phyloP scores from a whole-genome alignment of 2,888 invertebrate species.

The Odontocerum albicorne region DNA sequence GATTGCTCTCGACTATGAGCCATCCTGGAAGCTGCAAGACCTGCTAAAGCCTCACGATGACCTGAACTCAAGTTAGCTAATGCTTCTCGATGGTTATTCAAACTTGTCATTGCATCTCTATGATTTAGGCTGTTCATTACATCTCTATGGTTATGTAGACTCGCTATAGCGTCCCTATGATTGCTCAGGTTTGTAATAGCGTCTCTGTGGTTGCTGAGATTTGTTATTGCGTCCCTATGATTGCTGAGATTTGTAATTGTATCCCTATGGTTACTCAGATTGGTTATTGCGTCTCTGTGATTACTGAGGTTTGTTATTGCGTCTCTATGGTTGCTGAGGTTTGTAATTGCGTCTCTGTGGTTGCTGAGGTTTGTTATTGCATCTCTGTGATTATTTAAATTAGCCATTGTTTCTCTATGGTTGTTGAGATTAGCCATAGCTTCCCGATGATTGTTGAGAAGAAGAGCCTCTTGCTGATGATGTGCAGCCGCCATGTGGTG shows the following conservation, averaged over 20 bases:
- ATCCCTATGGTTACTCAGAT: conserved; percentile 15
- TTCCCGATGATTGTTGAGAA: conserved; percentile 33
- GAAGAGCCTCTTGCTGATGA: conserved; percentile 26
- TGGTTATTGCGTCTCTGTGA: conserved; percentile 17
- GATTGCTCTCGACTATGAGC: conserved; percentile 14
- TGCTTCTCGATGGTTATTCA: conserved; percentile 20
- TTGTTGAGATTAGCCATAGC: conserved; percentile 32
- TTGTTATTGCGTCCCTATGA: conserved; percentile 19
- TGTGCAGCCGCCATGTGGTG: conserved; percentile 30
- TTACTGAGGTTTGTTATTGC: conserved; percentile 1
- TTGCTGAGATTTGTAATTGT: not conserved
- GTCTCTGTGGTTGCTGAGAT: conserved; percentile 20
- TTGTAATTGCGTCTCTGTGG: not conserved
- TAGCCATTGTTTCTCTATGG: conserved; percentile 31
- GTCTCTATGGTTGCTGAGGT: conserved; percentile 8
- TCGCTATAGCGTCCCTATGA: conserved; percentile 21
- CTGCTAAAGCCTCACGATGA: conserved; percentile 22
- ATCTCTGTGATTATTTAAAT: conserved; percentile 25
- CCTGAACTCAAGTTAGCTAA: conserved; percentile 13
- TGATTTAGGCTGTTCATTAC: conserved; percentile 7
- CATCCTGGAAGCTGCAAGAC: conserved; percentile 11
- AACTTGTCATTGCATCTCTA: conserved; percentile 8
- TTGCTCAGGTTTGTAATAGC: conserved; percentile 16
- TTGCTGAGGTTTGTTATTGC: conserved; percentile 18
- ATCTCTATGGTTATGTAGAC: conserved; percentile 11